Evolutionary conservation across 2,797 vertebrate genomes (phyloP), one percentile per base, ranked within the genome.

Genomic region (Oryzias sinensis): DNA sequence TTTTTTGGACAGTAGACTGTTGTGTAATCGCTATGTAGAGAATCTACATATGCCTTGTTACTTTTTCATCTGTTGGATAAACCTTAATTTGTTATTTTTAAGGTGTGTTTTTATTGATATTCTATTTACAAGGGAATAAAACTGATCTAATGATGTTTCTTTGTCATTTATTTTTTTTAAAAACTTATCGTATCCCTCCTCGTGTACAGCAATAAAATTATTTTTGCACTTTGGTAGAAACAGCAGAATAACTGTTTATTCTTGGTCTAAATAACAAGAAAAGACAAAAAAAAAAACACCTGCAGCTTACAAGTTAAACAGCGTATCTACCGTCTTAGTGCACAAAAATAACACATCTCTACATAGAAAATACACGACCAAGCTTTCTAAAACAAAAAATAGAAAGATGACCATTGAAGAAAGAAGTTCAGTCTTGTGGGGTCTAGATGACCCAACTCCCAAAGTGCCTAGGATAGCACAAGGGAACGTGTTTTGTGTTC

Each of bases 1-100:
- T 99, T 98, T 90, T 93, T 97, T 98, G 95, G 96, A 98, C 95
- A 91, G 95, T 97, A 97, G 96, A 98, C 97, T 98, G 96, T 98
- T 97, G 94, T 95, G 94, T 98, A 95, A 96, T 92, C 83, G 93
- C 91, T 93, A 91, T 96, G 94, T 97, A 95, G 95, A 93, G 92
- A 82, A 74, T 70, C 87, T 87, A 94, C 94, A 96, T 94, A 94
- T 91, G 93, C 95, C 94, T 96, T 96, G 95, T 96, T 96, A 97
- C 95, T 96, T 96, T 97, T 91, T 88, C 87, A 90, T 91, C 85
- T 84, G 88, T 95, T 95, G 92, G 93, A 94, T 81, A 83, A 84
- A 77, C 76, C 68, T 87, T 87, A 93, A 64, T 95, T 94, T 95
- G 94, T 94, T 93, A 94, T 94, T 93, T 93, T 93, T 91, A 95